Percentiles rank a stretch among this genome's conserved stretches.
phyloP scores from a whole-genome alignment of 2,888 invertebrate species.

The Hydroisotoma schaefferi region DNA sequence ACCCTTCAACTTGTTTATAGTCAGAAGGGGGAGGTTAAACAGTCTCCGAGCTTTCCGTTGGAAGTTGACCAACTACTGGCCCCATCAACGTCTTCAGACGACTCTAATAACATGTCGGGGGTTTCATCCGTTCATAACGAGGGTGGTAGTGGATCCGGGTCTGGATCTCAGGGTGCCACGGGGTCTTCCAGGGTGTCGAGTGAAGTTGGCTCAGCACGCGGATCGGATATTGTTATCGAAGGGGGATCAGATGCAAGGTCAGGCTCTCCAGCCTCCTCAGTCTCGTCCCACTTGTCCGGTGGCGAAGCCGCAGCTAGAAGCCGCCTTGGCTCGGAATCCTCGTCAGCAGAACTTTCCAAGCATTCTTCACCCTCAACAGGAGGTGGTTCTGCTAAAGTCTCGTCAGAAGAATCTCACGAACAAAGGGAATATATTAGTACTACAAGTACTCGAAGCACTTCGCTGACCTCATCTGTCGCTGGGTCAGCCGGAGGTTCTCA shows the following conservation, averaged over 20 bases:
- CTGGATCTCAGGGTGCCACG: neutral
- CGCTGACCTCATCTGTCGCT: no score
- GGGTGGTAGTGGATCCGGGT: neutral
- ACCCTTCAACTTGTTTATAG: conserved; percentile 44
- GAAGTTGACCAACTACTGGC: conserved; percentile 17
- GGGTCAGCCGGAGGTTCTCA: no score
- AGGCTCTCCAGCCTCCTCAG: conserved; percentile 1
- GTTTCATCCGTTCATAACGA: conserved; percentile 23
- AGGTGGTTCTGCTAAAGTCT: conserved; percentile 29
- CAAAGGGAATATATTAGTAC: no score
- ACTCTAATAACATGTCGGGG: conserved; percentile 23
- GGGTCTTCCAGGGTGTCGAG: neutral
- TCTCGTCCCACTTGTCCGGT: neutral
- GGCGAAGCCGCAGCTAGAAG: neutral
- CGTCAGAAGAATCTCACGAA: no score
- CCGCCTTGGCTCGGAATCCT: conserved; percentile 4
- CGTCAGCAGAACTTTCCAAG: neutral
- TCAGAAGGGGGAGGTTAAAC: conserved; percentile 32
- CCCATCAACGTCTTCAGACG: conserved; percentile 28
- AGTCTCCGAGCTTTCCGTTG: conserved; percentile 10
- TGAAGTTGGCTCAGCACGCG: neutral
- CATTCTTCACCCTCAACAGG: conserved; percentile 16
- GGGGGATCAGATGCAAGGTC: neutral
- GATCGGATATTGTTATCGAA: neutral
- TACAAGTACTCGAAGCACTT: no score